These are phyloP conservation scores for Aphis craccivora DNA, from an alignment of 1,140 invertebrate genomes.

Conservation along the genomic window DNA sequence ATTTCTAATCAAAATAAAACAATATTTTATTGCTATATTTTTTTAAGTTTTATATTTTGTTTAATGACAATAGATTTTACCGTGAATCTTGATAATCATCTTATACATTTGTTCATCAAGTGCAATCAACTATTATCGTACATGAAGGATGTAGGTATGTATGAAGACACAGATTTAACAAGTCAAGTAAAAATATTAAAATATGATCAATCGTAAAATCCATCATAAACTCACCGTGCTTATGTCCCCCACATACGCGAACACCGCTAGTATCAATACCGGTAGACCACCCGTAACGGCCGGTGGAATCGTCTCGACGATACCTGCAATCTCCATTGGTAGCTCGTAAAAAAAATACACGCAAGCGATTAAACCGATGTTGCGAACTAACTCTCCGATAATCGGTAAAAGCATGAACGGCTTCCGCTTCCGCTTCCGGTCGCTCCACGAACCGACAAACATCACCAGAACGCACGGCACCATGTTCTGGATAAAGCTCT, in stretches of 20 bases:
- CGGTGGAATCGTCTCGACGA: constrained; percentile 78
- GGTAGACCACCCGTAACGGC: constrained; percentile 82
- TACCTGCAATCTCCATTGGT: constrained; percentile 77
- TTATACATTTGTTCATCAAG: too few species aligned
- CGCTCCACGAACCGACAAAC: constrained; percentile 81
- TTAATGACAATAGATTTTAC: too few species aligned
- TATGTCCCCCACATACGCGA: constrained; percentile 85
- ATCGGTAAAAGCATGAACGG: constrained; percentile 77
- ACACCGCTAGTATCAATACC: constrained; percentile 85
- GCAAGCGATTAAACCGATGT: constrained; percentile 70
- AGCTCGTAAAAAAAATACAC: constrained; percentile 78
- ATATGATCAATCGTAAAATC: background rate
- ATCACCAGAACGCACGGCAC: constrained; percentile 77
- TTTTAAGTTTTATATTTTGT: too few species aligned
- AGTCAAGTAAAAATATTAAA: background rate
- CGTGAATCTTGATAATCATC: too few species aligned
- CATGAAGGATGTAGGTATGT: background rate
- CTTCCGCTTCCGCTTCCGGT: constrained; percentile 76
- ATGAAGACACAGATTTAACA: background rate
- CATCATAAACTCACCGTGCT: constrained; percentile 68
- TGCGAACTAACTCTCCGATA: constrained; percentile 63
- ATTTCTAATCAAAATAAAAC: too few species aligned
- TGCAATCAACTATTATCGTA: too few species aligned
- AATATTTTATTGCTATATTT: too few species aligned
- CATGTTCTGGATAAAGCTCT: constrained; percentile 77